Conservation (phyloP, 1,140 invertebrate genomes). For the Eueides isabella region DNA sequence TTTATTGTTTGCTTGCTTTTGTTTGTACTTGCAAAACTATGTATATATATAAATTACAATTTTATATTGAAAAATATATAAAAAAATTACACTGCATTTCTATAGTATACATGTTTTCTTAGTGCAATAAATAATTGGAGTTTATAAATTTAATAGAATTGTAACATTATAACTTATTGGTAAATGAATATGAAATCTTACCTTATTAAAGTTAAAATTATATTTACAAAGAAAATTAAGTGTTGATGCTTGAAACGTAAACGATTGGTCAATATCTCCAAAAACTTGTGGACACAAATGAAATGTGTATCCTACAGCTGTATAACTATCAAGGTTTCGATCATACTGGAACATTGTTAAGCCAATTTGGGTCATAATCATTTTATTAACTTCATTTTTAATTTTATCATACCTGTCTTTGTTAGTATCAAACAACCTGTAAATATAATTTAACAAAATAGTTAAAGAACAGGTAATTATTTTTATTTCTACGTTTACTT, state of each 20-base stretch:
- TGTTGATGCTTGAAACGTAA: conserved; percentile 85
- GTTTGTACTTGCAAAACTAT: no score
- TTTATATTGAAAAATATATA: no score
- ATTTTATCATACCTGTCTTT: conserved; percentile 85
- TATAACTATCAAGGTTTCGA: conserved; percentile 82
- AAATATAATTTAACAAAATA: conserved; percentile 51
- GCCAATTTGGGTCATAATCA: conserved; percentile 85
- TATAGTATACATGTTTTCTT: no score
- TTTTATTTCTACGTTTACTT: background rate
- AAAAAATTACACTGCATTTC: no score
- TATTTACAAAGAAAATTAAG: conserved; percentile 85
- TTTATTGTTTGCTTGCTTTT: no score
- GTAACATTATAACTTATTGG: no score
- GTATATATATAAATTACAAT: no score
- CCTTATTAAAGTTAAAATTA: conserved; percentile 90
- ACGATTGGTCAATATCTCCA: conserved; percentile 83
- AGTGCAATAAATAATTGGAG: no score
- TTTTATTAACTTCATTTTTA: conserved; percentile 82
- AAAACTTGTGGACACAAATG: conserved; percentile 86
- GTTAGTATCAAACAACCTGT: conserved; percentile 87
- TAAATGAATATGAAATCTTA: conserved; percentile 48
- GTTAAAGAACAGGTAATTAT: background rate
- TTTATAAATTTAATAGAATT: no score
- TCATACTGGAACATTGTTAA: conserved; percentile 84
- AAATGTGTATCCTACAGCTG: conserved; percentile 85